Evolutionary conservation across 2,797 vertebrate species (phyloP), one percentile per base, ranked within the genome.

Genomic region (Microctenopoma stevenorrisi): DNA sequence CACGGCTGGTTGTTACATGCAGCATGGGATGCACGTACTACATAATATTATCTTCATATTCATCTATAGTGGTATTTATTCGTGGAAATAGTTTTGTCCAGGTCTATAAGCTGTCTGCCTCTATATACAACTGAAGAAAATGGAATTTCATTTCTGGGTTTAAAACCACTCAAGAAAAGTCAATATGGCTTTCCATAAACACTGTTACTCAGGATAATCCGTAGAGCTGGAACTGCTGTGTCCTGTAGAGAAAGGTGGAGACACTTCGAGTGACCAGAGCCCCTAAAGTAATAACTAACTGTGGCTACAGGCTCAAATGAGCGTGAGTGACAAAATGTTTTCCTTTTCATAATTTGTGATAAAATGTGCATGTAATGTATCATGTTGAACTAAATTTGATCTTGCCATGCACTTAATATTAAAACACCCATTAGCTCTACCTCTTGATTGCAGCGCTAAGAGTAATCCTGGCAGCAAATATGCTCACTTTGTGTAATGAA

Each of bases 401-500:
- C 6, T 26, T 59, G 43, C 16, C 68, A 76, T 72, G 47, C 40
- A 51, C 35, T 68, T 65, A 56, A 65, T 64, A 59, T 7, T 46
- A 67, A 78, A 78, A 71, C 52, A 75, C 50, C 43, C 28, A 78
- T 75, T 54, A 73, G 61, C 48, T 47, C 18, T 18, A 37, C 14
- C 51, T 76, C 57, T 44, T 64, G 38, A 78, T 65, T 68, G 71
- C 64, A 61, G 72, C 11, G 38, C 57, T 59, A 49, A 66, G 48
- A 40, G 55, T 59, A 60, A 68, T 63, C 60, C 30, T 49, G 59
- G 59, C 51, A 79, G 72, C 60, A 67, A 76, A 75, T 60, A 57
- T 43, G 69, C 43, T 73, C 64, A 40, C 58, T 74, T 81, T 80
- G 47, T 51, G 33, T 46, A 64, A 74, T 76, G 81, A 56, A 82